These are phyloP conservation scores for Himalopsyche japonica DNA, from an alignment of 2,888 invertebrate species.

Conservation along the genomic window DNA sequence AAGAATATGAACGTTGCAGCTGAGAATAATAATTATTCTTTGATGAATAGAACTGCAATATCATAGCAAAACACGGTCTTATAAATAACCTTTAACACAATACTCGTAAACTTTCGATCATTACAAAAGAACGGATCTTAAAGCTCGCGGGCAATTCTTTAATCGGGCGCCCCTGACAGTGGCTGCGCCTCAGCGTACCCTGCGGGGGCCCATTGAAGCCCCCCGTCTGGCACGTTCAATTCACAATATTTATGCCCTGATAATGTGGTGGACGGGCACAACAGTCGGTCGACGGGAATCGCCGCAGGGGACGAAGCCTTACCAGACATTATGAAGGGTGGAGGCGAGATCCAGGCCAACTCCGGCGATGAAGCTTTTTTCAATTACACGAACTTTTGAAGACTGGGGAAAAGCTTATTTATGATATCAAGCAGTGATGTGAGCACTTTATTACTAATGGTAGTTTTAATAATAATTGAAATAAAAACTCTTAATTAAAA, in stretches of 20 bases:
- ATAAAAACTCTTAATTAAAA: too few relatives aligned
- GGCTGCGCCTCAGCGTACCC: not conserved
- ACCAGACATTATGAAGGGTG: not conserved
- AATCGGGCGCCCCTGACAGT: not conserved
- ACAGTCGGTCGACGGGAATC: not conserved
- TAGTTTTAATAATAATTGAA: too few relatives aligned
- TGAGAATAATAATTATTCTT: too few relatives aligned
- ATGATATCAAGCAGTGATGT: too few relatives aligned
- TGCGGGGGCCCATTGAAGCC: not conserved
- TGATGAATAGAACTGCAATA: not conserved
- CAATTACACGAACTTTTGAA: not conserved
- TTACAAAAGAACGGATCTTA: not conserved
- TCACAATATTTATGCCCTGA: not conserved
- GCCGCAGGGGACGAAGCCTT: not conserved
- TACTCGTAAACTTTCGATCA: not conserved
- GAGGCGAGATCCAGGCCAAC: not conserved
- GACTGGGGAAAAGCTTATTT: too few relatives aligned
- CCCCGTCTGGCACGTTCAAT: not conserved
- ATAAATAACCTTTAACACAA: not conserved
- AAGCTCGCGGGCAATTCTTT: not conserved
- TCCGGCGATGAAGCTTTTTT: not conserved
- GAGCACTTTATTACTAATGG: too few relatives aligned
- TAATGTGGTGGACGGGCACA: slow-evolving; percentile 1
- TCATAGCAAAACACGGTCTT: not conserved
- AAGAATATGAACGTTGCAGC: too few relatives aligned